Conservation (phyloP, 2,797 vertebrate genomes). For the Sciurus vulgaris region DNA sequence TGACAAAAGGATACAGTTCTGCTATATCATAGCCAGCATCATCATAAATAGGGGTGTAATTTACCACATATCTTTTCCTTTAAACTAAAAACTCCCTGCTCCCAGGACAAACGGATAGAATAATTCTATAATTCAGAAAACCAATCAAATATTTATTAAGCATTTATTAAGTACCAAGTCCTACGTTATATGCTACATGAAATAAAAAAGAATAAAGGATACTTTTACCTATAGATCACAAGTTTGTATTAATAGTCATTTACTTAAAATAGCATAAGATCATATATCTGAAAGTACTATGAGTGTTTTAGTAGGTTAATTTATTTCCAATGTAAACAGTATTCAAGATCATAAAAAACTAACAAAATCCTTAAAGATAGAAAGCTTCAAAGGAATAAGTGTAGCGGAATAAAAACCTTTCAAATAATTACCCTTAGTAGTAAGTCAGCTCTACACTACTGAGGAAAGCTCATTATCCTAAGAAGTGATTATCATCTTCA, state of each 20-base stretch:
- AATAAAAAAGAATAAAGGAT: neutral
- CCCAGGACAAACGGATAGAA: neutral
- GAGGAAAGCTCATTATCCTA: neutral
- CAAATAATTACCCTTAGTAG: neutral
- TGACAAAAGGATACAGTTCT: neutral
- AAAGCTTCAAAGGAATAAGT: conserved; percentile 4
- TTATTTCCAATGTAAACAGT: neutral
- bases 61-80: neutral
- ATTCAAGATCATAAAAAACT: neutral
- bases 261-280: neutral
- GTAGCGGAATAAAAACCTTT: neutral
- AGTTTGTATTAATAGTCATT: conserved; percentile 13
- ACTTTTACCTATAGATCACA: neutral
- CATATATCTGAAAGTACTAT: neutral
- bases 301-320: neutral
- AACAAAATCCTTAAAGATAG: conserved; percentile 4
- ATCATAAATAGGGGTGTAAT: neutral
- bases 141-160: conserved; percentile 38
- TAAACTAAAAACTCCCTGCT: neutral
- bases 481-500: neutral
- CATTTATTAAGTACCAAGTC: conserved; percentile 21
- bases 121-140: neutral
- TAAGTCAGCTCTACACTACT: neutral
- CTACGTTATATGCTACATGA: neutral
- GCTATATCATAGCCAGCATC: neutral